Evolutionary conservation across 2,113 vertebrate genomes (phyloP), one percentile per base, ranked within the genome.

Genomic region (Dermatemys mawii): DNA sequence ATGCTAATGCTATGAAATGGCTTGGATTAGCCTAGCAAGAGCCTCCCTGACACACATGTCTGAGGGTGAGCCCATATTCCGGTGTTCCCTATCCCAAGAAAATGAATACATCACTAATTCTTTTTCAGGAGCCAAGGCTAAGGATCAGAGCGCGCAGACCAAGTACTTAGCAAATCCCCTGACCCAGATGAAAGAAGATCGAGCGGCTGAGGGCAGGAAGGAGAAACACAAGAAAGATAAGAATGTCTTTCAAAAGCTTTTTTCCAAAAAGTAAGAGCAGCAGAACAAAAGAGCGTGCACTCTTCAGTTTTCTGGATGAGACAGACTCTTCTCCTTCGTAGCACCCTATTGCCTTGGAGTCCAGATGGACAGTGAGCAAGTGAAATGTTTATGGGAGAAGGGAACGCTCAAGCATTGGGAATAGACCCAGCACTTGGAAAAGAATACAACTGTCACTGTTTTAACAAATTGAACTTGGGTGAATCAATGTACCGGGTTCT

Each of bases 171-270:
- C 70, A 24, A 50, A 32, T 32, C 86, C 27, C 19, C 22, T 41
- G 73, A n/a, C 17, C 57, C 7, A 29, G 29, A 16, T 19, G 87
- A 50, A 84, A 54, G 12, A 57, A n/a, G 19, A 78, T 12, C 54
- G 2, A 49, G 76, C 88, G 26, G 46, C 29, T 35, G 91, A 96
- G 8, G 80, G 38, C 3, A 84, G 26, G 5, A 89, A 83, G n/a
- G 89, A 85, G 53, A 98, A 92, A 76, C 35, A 96, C 5, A 97
- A 87, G 63, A 96, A 96, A 75, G 82, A 92, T 44, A 95, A 50
- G 88, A 97, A 78, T 6, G 70, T 96, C 78, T 98, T 98, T 90
- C 96, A 96, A 81, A 98, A 98, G 84, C 46, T 98, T 22, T 98
- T 98, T 90, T n/a, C n/a, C 63, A 92, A 94, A 87, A 97, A 97